Percentiles rank a stretch among this genome's conserved stretches.
These are phyloP conservation scores for Pachyrhynchus sulphureomaculatus DNA, from an alignment of 1,140 invertebrate species.

Conservation along the genomic window DNA sequence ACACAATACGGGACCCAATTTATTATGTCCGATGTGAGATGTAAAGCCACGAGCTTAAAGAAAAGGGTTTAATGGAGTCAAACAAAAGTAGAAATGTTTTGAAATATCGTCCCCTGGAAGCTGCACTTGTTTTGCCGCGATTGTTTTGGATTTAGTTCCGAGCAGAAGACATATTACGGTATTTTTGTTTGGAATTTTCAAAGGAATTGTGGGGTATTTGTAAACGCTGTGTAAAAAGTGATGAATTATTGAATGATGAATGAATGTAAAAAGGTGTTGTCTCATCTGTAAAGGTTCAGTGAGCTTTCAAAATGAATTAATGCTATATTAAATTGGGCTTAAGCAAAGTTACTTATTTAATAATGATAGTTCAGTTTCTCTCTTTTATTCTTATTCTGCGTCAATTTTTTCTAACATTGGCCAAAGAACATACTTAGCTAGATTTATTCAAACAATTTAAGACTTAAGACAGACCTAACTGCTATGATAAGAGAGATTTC, in stretches of 20 bases:
- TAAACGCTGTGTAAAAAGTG: not conserved
- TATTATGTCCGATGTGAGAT: conserved; percentile 32
- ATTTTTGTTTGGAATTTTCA: conserved; percentile 19
- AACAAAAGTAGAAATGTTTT: conserved; percentile 33
- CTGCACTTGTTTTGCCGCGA: conserved; percentile 30
- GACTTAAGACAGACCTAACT: too few relatives aligned
- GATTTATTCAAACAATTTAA: too few relatives aligned
- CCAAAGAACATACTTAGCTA: too few relatives aligned
- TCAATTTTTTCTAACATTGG: too few relatives aligned
- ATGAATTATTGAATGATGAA: not conserved
- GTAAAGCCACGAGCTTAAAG: conserved; percentile 29
- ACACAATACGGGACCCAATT: conserved; percentile 27
- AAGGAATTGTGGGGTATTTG: conserved; percentile 21
- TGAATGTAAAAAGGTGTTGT: not conserved
- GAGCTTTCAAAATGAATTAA: too few relatives aligned
- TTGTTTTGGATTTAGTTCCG: conserved; percentile 27
- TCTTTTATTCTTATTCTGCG: too few relatives aligned
- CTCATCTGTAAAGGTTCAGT: too few relatives aligned
- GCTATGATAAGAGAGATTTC: too few relatives aligned
- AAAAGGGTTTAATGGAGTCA: conserved; percentile 34
- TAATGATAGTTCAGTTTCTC: too few relatives aligned
- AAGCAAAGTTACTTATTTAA: too few relatives aligned
- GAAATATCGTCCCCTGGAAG: conserved; percentile 29
- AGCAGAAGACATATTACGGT: conserved; percentile 29
- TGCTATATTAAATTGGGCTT: too few relatives aligned